phyloP scores from a whole-genome alignment of 2,113 vertebrate species.

The Anolis carolinensis region DNA sequence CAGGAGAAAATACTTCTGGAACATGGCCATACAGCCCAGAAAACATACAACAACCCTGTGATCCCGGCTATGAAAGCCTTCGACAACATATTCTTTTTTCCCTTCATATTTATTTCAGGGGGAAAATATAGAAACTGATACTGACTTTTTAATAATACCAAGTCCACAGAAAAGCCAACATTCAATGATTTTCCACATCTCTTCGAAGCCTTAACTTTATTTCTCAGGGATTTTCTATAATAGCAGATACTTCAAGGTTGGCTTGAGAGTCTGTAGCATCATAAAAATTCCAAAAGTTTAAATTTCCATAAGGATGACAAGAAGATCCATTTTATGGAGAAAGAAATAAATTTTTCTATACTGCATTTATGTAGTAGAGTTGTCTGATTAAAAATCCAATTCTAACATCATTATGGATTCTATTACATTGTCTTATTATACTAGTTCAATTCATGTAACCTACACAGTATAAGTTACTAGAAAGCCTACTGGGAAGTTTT shows the following conservation, averaged over 20 bases:
- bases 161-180: neutral
- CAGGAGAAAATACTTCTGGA: too few relatives aligned
- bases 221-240: neutral
- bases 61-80: too few relatives aligned
- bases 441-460: neutral
- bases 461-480: neutral
- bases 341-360: neutral
- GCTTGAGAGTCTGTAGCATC: neutral
- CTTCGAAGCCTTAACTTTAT: neutral
- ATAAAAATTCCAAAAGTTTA: neutral
- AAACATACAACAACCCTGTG: too few relatives aligned
- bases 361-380: neutral
- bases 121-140: constrained; percentile 21
- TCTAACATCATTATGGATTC: neutral
- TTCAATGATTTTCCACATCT: neutral
- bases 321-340: neutral
- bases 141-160: neutral
- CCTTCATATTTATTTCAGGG: neutral
- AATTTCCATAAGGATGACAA: neutral
- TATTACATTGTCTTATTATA: neutral
- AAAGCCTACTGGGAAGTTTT: neutral
- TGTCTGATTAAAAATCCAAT: neutral
- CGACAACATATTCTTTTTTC: too few relatives aligned
- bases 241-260: neutral
- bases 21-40: too few relatives aligned